Evolutionary conservation across 2,797 vertebrate species (phyloP), one percentile per base, ranked within the genome.

Genomic region (Pagetopsis macropterus): DNA sequence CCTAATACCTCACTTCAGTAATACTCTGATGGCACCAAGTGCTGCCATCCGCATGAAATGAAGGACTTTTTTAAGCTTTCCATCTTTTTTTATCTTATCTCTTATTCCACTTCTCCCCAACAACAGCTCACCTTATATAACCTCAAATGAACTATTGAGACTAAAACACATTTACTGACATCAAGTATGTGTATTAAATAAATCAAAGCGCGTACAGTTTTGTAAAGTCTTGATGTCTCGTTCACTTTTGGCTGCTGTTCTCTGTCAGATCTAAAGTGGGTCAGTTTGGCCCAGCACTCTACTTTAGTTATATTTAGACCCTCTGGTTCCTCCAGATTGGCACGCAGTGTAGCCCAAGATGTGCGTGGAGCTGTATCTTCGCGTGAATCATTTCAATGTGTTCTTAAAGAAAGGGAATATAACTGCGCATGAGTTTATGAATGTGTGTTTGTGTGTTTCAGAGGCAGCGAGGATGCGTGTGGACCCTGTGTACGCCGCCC

Each of bases 401-500:
- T 73, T 68, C 67, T 65, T 37, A 37, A 37, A 37, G 33, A n/a
- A 43, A 54, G 48, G 70, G 23, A 58, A 41, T 10, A n/a, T 52
- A 46, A 57, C 33, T 37, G 63, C 70, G 72, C 50, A 11, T 17
- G 27, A 17, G 73, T 66, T 66, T 46, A 72, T 74, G 65, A 45
- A 19, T 37, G 33, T 37, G 33, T 37, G 15, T 46, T 3, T 79
- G 31, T 81, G 69, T 87, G 74, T 90, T 90, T 78, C 88, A 94
- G 94, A 94, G 75, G 85, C 84, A 16, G 88, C 12, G n/a, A 85
- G 87, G 82, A 84, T 69, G 4, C 92, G 93, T 46, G 93, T 97
- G 79, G 97, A 98, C 81, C 96, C 97, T 0, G 88, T 98, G 62
- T 98, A 98, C 2, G 96, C 97, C 44, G 94, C 96, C 19, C 91